Conservation (phyloP, 1,140 invertebrate species). For the Bombus confusus region DNA sequence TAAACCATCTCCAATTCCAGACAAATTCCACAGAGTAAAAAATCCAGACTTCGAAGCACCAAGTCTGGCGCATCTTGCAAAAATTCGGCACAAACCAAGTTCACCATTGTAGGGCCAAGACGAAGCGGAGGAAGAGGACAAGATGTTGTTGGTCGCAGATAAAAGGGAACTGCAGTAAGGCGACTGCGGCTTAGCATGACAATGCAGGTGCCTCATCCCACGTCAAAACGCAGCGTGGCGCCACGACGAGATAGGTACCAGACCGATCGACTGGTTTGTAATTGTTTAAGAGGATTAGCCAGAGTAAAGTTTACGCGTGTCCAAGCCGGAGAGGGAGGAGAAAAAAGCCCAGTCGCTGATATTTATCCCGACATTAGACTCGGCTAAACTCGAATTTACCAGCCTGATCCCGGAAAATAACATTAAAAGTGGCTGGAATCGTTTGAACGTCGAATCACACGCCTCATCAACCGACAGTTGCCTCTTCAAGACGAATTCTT, state of each 20-base stretch:
- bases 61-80: not conserved
- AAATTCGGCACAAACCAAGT: not conserved
- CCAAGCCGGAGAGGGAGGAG: not conserved
- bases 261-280: constrained; percentile 73
- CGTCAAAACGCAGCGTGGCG: constrained; percentile 82
- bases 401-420: constrained; percentile 56
- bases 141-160: constrained; percentile 63
- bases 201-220: constrained; percentile 82
- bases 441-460: constrained; percentile 50
- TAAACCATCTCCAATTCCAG: not conserved
- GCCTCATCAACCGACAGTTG: constrained; percentile 23
- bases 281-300: constrained; percentile 80
- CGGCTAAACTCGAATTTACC: constrained; percentile 64
- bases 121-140: constrained; percentile 22
- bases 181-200: constrained; percentile 79
- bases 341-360: constrained; percentile 45
- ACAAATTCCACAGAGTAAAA: not conserved
- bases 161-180: constrained; percentile 71
- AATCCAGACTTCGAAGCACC: not conserved
- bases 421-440: constrained; percentile 46
- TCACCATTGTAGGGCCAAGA: not conserved
- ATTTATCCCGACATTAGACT: constrained; percentile 65
- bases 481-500: not conserved
- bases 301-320: constrained; percentile 73
- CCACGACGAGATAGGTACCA: constrained; percentile 71